Conservation (phyloP, 1,140 invertebrate species). For the Oreohelix idahoensis region DNA sequence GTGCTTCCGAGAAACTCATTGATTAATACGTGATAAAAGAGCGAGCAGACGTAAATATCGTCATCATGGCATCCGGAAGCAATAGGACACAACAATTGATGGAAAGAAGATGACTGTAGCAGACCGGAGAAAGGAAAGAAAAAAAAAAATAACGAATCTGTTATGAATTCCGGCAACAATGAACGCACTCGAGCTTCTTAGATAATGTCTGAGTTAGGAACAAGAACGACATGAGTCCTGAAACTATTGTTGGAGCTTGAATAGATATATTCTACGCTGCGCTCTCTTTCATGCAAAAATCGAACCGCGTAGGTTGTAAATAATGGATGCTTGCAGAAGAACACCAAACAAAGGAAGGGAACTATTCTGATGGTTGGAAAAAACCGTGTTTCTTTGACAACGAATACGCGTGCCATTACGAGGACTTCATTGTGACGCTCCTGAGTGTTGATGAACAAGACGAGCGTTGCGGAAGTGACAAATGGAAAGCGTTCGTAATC, state of each 20-base stretch:
- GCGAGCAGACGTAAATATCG: not conserved
- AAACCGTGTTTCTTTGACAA: not conserved
- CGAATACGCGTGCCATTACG: not conserved
- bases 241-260: not conserved
- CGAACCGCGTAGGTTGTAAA: not conserved
- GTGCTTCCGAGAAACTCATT: slow-evolving; percentile 13
- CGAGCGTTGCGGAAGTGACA: not conserved
- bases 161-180: not conserved
- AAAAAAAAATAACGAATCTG: not conserved
- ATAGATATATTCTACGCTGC: too few relatives aligned
- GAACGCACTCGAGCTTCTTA: not conserved
- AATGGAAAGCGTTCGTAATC: too few relatives aligned
- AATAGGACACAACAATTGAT: not conserved
- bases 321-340: not conserved
- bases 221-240: not conserved
- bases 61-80: not conserved
- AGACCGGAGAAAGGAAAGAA: not conserved
- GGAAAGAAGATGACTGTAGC: not conserved
- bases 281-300: not conserved
- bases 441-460: not conserved
- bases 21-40: slow-evolving; percentile 10
- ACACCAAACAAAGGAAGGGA: not conserved
- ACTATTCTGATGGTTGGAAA: not conserved
- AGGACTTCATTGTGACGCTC: not conserved
- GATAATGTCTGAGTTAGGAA: not conserved